These are phyloP conservation scores for Okamejei kenojei DNA, from an alignment of 2,797 vertebrate species.

Conservation along the genomic window DNA sequence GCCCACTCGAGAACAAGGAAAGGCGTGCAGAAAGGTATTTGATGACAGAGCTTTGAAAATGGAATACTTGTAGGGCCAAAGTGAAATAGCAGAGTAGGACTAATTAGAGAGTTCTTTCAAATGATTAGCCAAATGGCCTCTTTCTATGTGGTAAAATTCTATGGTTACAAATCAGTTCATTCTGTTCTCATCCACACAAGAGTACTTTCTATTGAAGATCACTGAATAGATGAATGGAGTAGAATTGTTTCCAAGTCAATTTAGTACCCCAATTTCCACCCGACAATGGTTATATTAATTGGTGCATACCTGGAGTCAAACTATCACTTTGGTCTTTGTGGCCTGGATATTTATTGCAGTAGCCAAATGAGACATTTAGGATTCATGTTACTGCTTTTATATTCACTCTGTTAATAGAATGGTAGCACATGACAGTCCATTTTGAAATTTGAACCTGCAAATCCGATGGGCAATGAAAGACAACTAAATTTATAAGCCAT, in stretches of 20 bases:
- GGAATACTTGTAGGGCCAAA: not conserved
- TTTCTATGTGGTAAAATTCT: not conserved
- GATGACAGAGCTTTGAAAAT: not conserved
- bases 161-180: not conserved
- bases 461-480: not conserved
- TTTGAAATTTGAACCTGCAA: not conserved
- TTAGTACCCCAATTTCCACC: not conserved
- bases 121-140: not conserved
- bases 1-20: not conserved
- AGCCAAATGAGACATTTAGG: not conserved
- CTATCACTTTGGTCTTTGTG: not conserved
- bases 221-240: not conserved
- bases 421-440: not conserved
- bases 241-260: not conserved
- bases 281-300: not conserved
- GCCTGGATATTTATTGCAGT: not conserved
- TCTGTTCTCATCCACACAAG: not conserved
- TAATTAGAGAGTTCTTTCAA: not conserved
- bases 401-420: not conserved
- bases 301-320: not conserved
- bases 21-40: not conserved
- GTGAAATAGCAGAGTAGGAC: not conserved
- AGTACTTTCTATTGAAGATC: not conserved
- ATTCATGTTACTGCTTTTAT: not conserved
- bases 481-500: not conserved